These are phyloP conservation scores for Cryptoblepharus egeriae DNA, from an alignment of 2,797 vertebrate species.

Conservation along the genomic window DNA sequence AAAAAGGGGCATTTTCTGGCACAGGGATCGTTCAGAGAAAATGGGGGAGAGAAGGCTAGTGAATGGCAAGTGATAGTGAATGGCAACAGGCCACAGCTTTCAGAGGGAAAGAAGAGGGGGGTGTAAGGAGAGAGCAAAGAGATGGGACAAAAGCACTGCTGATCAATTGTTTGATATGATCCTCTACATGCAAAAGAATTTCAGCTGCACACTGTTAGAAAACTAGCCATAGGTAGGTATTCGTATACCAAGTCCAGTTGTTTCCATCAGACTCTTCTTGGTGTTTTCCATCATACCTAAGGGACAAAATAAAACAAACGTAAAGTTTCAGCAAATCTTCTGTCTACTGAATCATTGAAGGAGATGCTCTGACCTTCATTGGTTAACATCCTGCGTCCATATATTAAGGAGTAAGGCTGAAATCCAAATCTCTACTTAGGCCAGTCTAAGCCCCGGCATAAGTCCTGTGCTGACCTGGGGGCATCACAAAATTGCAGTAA, in stretches of 20 bases:
- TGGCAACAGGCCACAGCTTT: not conserved
- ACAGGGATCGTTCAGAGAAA: not conserved
- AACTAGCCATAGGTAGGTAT: not conserved
- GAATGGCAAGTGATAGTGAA: not conserved
- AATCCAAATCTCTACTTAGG: too few species aligned
- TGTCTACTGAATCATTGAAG: not conserved
- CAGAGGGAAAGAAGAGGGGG: not conserved
- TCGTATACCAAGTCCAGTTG: not conserved
- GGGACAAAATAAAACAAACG: not conserved
- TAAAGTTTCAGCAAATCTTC: not conserved
- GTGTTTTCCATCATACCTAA: not conserved
- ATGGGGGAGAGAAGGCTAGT: not conserved
- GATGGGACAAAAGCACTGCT: not conserved
- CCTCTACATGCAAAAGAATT: not conserved
- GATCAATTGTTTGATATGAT: not conserved
- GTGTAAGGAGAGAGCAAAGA: too few species aligned
- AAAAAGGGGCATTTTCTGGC: not conserved
- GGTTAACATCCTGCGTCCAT: too few species aligned
- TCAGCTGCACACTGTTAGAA: not conserved
- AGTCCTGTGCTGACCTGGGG: too few species aligned
- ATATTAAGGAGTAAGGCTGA: too few species aligned
- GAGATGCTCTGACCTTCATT: not conserved
- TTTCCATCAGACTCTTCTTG: not conserved
- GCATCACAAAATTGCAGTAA: too few species aligned
- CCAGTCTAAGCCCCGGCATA: too few species aligned